phyloP scores from a whole-genome alignment of 2,113 vertebrate species.

The Dunckerocampus dactyliophorus region DNA sequence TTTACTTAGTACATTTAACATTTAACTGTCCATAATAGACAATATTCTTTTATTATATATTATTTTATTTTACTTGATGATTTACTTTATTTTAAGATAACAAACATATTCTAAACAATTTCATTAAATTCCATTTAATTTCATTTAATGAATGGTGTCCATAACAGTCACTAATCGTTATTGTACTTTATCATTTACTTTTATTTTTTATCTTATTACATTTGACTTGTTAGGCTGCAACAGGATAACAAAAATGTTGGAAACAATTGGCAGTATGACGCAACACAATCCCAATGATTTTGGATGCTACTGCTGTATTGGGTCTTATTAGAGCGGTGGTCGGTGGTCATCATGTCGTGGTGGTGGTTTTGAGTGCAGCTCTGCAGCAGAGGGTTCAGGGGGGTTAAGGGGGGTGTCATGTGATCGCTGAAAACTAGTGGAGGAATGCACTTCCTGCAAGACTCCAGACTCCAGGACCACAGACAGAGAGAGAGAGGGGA shows the following conservation, averaged over 20 bases:
- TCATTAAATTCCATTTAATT: too few species aligned
- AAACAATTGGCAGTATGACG: neutral
- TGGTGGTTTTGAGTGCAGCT: neutral
- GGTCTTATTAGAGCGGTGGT: neutral
- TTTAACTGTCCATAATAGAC: too few species aligned
- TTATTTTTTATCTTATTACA: too few species aligned
- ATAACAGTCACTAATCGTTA: too few species aligned
- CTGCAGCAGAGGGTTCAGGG: neutral
- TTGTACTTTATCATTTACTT: too few species aligned
- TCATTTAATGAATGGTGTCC: too few species aligned
- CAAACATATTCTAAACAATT: too few species aligned
- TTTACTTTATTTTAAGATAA: too few species aligned
- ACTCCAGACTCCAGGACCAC: conserved; percentile 52
- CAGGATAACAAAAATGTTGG: neutral
- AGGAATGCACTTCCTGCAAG: conserved; percentile 68
- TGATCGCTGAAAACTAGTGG: conserved; percentile 50
- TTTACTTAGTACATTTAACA: too few species aligned
- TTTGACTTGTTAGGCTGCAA: neutral
- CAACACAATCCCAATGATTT: too few species aligned
- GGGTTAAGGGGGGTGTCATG: conserved; percentile 52
- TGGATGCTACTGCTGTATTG: neutral
- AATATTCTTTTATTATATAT: neutral
- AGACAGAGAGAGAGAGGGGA: conserved; percentile 32
- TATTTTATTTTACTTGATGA: neutral
- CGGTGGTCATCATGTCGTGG: neutral